Evolutionary conservation across 1,140 invertebrate genomes (phyloP).

Genomic region (Dinoponera quadriceps): DNA sequence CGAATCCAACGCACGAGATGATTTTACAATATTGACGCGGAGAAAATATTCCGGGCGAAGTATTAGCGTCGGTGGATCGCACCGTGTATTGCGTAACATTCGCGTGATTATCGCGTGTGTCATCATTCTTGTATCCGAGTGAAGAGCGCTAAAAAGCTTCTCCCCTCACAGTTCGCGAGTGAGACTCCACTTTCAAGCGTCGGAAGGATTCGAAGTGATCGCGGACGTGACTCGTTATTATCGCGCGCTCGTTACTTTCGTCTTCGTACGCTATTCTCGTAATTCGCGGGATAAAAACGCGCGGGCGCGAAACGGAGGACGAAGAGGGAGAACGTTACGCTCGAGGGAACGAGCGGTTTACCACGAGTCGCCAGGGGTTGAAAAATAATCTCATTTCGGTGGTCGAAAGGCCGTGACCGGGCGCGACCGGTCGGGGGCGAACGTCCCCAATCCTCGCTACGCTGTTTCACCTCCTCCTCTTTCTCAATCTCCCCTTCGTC

Average conservation of each 20-base stretch:
- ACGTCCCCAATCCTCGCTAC: neutral
- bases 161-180: neutral
- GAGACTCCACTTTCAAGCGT: neutral
- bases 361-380: neutral
- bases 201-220: constrained; percentile 10
- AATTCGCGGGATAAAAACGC: neutral
- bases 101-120: no score
- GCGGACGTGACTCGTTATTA: constrained; percentile 27
- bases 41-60: neutral
- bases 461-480: no score
- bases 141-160: neutral
- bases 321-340: neutral
- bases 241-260: constrained; percentile 39
- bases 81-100: no score
- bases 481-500: no score
- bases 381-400: constrained; percentile 66
- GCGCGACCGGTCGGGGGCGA: neutral
- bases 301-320: neutral
- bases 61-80: no score
- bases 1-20: neutral
- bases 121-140: no score
- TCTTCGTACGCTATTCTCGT: constrained; percentile 1
- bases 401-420: constrained; percentile 37
- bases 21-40: neutral
- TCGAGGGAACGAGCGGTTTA: constrained; percentile 6